phyloP scores from a whole-genome alignment of 2,113 vertebrate species.

The Elephantulus edwardii region DNA sequence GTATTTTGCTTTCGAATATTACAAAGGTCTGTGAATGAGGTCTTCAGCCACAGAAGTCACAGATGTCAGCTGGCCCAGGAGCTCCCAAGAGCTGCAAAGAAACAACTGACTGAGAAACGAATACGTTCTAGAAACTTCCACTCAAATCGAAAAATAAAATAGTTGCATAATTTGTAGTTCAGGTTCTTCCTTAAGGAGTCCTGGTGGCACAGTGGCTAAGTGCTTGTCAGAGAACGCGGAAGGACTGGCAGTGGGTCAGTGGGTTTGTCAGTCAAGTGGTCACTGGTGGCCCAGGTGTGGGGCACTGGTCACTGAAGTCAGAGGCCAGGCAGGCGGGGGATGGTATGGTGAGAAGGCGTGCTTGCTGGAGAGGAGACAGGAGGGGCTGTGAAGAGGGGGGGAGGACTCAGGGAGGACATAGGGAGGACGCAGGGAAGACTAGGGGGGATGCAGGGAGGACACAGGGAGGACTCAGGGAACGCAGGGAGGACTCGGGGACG shows the following conservation, averaged over 20 bases:
- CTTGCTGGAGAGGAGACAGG: no score
- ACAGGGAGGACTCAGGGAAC: not conserved
- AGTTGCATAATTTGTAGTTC: not conserved
- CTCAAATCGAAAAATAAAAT: no score
- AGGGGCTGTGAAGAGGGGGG: no score
- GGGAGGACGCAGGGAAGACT: not conserved
- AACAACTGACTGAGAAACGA: no score
- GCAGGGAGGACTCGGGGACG: no score
- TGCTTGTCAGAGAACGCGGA: not conserved
- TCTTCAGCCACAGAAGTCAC: no score
- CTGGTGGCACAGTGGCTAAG: not conserved
- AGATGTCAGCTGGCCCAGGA: no score
- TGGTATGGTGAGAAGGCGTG: no score
- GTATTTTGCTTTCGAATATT: no score
- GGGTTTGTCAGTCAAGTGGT: rapidly evolving
- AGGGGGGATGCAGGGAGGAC: not conserved
- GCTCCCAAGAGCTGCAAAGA: no score
- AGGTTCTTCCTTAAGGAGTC: rapidly evolving
- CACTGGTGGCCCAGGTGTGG: rapidly evolving
- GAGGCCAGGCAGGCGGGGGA: not conserved
- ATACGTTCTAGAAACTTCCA: no score
- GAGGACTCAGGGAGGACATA: not conserved
- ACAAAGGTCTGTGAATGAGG: no score
- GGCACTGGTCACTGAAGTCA: rapidly evolving
- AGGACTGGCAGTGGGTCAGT: rapidly evolving